Percentiles rank a stretch among this genome's conserved stretches.
These are phyloP conservation scores for Rhincodon typus DNA, from an alignment of 2,797 vertebrate genomes.

Conservation along the genomic window DNA sequence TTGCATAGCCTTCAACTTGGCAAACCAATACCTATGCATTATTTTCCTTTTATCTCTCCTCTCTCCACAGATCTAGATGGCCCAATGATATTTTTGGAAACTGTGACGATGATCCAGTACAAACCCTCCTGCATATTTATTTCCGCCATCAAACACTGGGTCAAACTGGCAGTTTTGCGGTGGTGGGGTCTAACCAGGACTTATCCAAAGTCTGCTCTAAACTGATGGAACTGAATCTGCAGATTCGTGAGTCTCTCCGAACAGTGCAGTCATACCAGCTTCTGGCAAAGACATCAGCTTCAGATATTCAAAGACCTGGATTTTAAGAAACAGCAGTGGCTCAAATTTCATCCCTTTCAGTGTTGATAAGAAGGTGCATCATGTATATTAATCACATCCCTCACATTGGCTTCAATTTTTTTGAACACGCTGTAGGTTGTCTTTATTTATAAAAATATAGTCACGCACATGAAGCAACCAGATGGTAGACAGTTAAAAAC, in stretches of 20 bases:
- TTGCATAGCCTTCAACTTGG: no score
- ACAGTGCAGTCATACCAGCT: conserved; percentile 70
- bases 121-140: conserved; percentile 90
- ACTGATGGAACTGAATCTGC: conserved; percentile 94
- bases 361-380: conserved; percentile 37
- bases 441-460: conserved; percentile 4
- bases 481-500: background rate
- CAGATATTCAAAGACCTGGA: conserved; percentile 69
- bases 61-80: conserved; percentile 73
- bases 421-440: background rate
- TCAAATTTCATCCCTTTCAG: background rate
- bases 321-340: conserved; percentile 61
- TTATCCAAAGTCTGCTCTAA: conserved; percentile 84
- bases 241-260: conserved; percentile 87
- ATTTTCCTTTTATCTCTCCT: background rate
- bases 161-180: conserved; percentile 86
- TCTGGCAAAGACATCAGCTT: conserved; percentile 54
- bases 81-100: conserved; percentile 93
- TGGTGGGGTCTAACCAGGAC: conserved; percentile 84
- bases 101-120: conserved; percentile 78
- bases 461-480: background rate
- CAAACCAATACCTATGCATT: background rate
- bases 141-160: conserved; percentile 96
- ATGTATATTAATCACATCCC: background rate
- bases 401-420: background rate